phyloP scores from a whole-genome alignment of 2,888 invertebrate genomes.

The Philereme vetulata region DNA sequence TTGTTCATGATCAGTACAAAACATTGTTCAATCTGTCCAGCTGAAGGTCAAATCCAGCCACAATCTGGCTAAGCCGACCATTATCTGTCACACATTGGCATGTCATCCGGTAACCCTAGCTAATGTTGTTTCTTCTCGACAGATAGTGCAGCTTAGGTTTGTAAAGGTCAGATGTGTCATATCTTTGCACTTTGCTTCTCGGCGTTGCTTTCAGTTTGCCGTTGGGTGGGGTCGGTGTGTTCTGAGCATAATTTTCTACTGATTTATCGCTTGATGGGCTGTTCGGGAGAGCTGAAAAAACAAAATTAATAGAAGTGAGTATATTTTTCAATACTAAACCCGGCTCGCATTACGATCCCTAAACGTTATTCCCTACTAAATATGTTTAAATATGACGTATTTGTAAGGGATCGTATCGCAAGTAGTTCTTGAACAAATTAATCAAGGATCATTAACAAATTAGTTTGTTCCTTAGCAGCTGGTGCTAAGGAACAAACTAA shows the following conservation, averaged over 20 bases:
- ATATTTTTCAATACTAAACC: too few species aligned
- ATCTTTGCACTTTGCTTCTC: constrained; percentile 65
- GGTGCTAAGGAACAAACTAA: too few species aligned
- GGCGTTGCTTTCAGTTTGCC: constrained; percentile 59
- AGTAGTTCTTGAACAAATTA: too few species aligned
- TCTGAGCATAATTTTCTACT: constrained; percentile 74
- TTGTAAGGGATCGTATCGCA: too few species aligned
- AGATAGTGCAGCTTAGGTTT: constrained; percentile 76
- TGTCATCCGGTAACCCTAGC: constrained; percentile 44
- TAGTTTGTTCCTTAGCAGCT: too few species aligned
- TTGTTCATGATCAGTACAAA: background rate
- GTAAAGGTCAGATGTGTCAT: constrained; percentile 72
- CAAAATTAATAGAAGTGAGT: too few species aligned
- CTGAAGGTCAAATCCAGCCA: background rate
- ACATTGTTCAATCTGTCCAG: background rate
- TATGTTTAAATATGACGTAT: too few species aligned
- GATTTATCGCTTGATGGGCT: constrained; percentile 80
- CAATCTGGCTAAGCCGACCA: background rate
- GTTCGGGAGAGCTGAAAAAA: constrained; percentile 64
- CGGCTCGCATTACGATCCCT: too few species aligned
- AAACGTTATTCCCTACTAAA: too few species aligned
- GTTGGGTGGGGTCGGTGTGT: constrained; percentile 50
- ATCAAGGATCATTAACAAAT: too few species aligned
- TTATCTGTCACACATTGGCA: background rate
- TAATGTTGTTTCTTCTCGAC: constrained; percentile 70